These are phyloP conservation scores for Todiramphus saurophagus DNA, from an alignment of 2,113 vertebrate species.

Conservation along the genomic window DNA sequence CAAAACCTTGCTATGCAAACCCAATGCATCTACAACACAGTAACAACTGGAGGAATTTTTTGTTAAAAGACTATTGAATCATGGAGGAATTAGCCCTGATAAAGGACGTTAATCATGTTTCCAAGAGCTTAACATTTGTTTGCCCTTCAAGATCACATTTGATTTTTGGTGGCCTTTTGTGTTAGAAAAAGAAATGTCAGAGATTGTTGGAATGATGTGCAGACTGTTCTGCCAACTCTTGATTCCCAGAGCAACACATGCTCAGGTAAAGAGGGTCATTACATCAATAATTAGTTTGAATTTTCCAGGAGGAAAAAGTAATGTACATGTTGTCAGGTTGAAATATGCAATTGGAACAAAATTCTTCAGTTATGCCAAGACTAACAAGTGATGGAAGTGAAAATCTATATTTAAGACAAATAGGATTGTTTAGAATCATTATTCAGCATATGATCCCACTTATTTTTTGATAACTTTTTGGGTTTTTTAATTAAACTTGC, in stretches of 20 bases:
- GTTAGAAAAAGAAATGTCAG: background rate
- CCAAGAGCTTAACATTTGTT: background rate
- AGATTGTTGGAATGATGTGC: background rate
- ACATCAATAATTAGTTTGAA: background rate
- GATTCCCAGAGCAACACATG: constrained; percentile 5
- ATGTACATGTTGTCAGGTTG: background rate
- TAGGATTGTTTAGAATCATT: background rate
- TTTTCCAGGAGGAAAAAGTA: constrained; percentile 36
- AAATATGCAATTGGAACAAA: constrained; percentile 44
- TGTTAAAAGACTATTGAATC: background rate
- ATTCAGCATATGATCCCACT: background rate
- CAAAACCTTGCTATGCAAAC: background rate
- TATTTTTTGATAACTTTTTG: background rate
- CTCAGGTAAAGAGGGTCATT: constrained; percentile 33
- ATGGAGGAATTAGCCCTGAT: background rate
- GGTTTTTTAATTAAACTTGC: background rate
- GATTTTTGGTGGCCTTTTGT: background rate
- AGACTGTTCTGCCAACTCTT: background rate
- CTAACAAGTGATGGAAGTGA: constrained; percentile 32
- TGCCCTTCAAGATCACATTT: background rate
- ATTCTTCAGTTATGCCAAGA: constrained; percentile 36
- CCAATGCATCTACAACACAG: background rate
- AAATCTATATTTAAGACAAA: constrained; percentile 39
- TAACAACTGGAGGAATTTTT: background rate
- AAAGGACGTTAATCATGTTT: background rate